These are phyloP conservation scores for Salvelinus namaycush DNA, from an alignment of 2,113 vertebrate species.

Conservation along the genomic window DNA sequence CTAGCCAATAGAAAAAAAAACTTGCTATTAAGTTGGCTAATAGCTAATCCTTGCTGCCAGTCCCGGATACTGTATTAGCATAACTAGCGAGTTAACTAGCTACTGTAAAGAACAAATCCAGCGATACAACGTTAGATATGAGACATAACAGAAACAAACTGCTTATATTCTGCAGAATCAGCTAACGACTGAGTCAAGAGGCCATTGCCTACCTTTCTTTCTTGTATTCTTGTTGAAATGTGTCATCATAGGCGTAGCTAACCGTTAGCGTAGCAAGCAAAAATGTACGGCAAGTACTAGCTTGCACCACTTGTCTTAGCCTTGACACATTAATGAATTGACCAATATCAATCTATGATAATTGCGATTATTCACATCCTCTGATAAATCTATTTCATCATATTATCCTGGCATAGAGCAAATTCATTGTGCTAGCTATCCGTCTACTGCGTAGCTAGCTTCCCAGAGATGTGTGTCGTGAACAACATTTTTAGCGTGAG, in stretches of 20 bases:
- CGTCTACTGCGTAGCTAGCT: constrained; percentile 64
- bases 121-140: no score
- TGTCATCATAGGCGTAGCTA: constrained; percentile 60
- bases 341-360: background rate
- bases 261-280: constrained; percentile 31
- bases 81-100: no score
- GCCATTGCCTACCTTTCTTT: constrained; percentile 61
- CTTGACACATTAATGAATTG: constrained; percentile 42
- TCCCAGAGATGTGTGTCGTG: constrained; percentile 24
- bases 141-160: background rate
- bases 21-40: background rate
- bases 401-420: constrained; percentile 36
- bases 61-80: no score
- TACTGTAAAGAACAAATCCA: no score
- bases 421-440: constrained; percentile 45
- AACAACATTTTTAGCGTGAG: no score
- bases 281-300: constrained; percentile 5
- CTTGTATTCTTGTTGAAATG: constrained; percentile 43
- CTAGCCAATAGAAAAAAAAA: background rate
- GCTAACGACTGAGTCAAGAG: background rate
- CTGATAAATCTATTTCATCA: background rate
- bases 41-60: background rate
- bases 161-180: background rate
- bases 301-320: constrained; percentile 40
- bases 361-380: constrained; percentile 9